phyloP scores from a whole-genome alignment of 2,888 invertebrate genomes.

The Parasteatoda lunata region DNA sequence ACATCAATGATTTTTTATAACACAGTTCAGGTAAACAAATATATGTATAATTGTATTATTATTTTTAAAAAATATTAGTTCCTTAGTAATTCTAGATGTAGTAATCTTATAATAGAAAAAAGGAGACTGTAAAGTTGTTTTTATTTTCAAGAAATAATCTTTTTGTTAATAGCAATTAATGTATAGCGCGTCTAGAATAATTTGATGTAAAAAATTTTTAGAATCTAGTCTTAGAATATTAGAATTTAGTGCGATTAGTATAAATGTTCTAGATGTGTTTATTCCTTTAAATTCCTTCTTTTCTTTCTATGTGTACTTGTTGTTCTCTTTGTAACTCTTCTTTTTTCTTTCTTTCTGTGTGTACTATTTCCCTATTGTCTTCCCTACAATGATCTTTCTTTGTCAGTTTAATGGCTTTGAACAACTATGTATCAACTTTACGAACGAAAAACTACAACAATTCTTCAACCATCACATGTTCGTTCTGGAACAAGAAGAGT shows the following conservation, averaged over 20 bases:
- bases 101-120: no score
- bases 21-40: no score
- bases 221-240: no score
- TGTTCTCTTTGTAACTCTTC: conserved; percentile 6
- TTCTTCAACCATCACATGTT: conserved; percentile 99
- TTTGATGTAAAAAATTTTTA: no score
- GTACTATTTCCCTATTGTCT: conserved; percentile 7
- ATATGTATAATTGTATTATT: no score
- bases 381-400: not conserved
- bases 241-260: not conserved
- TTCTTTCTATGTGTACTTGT: not conserved
- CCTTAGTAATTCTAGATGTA: no score
- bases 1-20: no score
- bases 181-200: no score
- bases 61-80: no score
- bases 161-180: no score
- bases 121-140: no score
- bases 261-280: not conserved
- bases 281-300: not conserved
- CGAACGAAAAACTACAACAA: conserved; percentile 99
- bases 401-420: conserved; percentile 97
- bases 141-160: no score
- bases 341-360: conserved; percentile 22
- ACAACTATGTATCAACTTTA: conserved; percentile 99
- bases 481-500: conserved; percentile 99